Evolutionary conservation across 2,888 invertebrate genomes (phyloP), one percentile per base, ranked within the genome.

Genomic region (Pharmacophagus antenor): DNA sequence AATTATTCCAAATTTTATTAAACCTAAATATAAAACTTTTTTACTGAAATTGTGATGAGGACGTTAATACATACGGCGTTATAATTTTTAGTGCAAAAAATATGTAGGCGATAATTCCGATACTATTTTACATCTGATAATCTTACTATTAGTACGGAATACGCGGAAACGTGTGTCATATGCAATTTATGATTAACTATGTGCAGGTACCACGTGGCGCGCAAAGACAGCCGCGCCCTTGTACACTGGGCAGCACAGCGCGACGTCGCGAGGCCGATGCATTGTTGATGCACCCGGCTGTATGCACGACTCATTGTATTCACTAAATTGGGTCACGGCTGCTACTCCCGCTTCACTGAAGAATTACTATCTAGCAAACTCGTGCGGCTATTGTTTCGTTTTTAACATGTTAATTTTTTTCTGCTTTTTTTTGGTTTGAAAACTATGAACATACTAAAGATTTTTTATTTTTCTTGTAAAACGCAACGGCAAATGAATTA

Each of bases 181-280:
- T 37, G 20, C 37, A 27, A 20, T 50, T 37, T 31, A 56, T 18
- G 10, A 17, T 23, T 23, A 37, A 44, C 20, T 44, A 48, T 48
- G 23, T 48, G 23, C 10, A 17, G 17, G 17, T 25, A 52, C 56
- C 61, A 58, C 56, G 56, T 61, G 61, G 58, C 65, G 56, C 57
- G 64, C 65, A 63, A 25, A 7, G 65, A 22, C 21, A 37, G 67
- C 65, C 67, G 65, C 71, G 78, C 72, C 77, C 78, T 78, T 77
- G 71, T 67, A 48, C 64, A 54, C 62, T 64, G 70, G 63, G 41
- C 69, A 66, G 58, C 66, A 70, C 73, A 72, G 70, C 70, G 72
- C 65, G 68, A 67, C 70, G 63, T 65, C 66, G 64, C 65, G 63
- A 70, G 68, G 69, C 67, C 66, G 62, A 10, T 53, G 68, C 67